phyloP scores from a whole-genome alignment of 2,797 vertebrate genomes.

The Numenius phaeopus region DNA sequence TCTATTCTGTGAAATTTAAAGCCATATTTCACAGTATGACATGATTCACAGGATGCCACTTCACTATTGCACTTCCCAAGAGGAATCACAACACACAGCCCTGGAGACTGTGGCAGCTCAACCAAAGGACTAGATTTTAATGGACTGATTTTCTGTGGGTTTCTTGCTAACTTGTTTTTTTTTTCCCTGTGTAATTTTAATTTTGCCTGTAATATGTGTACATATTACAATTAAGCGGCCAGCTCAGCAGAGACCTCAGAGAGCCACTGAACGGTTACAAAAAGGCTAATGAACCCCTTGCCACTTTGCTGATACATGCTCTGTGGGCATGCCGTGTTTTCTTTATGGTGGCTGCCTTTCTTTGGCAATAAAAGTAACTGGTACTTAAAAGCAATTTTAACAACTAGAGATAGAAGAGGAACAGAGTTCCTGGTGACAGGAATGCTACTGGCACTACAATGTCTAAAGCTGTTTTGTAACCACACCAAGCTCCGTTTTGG shows the following conservation, averaged over 20 bases:
- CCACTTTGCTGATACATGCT: not conserved
- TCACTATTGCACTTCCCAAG: not conserved
- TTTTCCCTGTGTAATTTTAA: not conserved
- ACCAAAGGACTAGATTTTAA: not conserved
- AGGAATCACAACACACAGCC: not conserved
- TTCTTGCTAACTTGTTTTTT: not conserved
- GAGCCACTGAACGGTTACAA: not conserved
- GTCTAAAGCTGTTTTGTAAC: not conserved
- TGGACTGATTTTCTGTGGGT: not conserved
- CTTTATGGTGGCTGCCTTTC: not conserved
- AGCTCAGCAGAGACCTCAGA: not conserved
- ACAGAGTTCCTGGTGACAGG: not conserved
- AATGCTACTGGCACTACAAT: not conserved
- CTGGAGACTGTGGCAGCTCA: not conserved
- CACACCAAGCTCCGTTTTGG: not conserved
- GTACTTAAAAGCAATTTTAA: not conserved
- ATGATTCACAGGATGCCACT: not conserved
- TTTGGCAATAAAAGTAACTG: not conserved
- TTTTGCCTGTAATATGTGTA: not conserved
- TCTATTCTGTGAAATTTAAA: slow-evolving; percentile 4
- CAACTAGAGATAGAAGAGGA: not conserved
- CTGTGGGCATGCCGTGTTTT: not conserved
- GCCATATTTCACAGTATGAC: not conserved
- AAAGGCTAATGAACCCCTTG: not conserved
- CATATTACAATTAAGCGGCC: not conserved